Evolutionary conservation across 2,888 invertebrate species (phyloP).

Genomic region (Xanthorhoe designata): DNA sequence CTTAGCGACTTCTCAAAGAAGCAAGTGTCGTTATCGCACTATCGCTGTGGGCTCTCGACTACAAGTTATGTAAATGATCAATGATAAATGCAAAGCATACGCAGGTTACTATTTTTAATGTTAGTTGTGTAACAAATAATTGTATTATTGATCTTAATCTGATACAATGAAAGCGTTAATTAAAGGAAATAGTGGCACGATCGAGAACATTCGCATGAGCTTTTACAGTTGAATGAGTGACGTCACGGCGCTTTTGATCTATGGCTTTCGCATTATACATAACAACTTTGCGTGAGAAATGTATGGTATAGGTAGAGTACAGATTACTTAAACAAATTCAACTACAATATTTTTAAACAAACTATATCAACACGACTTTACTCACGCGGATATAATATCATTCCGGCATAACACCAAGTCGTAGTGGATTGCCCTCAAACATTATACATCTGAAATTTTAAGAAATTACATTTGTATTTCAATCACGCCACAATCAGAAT

Average conservation of each 20-base stretch:
- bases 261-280: conserved; percentile 19
- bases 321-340: neutral
- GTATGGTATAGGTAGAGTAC: neutral
- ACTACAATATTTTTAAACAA: neutral
- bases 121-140: conserved; percentile 65
- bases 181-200: conserved; percentile 61
- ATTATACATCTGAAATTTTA: too few relatives aligned
- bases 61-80: conserved; percentile 46
- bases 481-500: too few relatives aligned
- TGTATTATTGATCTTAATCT: conserved; percentile 62
- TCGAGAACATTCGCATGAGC: conserved; percentile 58
- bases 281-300: neutral
- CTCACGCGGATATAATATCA: too few relatives aligned
- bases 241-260: conserved; percentile 16
- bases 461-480: too few relatives aligned
- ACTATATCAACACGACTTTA: neutral
- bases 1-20: conserved; percentile 42
- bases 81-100: conserved; percentile 31
- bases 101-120: conserved; percentile 28
- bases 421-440: too few relatives aligned
- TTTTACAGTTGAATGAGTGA: conserved; percentile 54
- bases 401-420: too few relatives aligned
- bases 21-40: conserved; percentile 41
- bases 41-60: conserved; percentile 39
- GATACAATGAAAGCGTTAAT: conserved; percentile 63